These are phyloP conservation scores for Pristionchus pacificus DNA, from an alignment of 1,140 invertebrate species.

Conservation along the genomic window DNA sequence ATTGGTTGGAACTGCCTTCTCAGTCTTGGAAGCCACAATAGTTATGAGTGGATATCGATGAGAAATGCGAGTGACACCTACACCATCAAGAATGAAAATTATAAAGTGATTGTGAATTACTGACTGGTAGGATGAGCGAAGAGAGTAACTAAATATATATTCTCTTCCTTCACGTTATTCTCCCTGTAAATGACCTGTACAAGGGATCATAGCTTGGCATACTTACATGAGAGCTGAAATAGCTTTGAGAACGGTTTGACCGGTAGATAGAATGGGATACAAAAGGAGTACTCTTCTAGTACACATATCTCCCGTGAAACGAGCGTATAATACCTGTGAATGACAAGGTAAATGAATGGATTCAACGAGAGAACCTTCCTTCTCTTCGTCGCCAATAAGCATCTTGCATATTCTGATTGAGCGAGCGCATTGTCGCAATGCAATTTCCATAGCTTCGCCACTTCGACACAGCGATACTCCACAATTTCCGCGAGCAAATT, in stretches of 20 bases:
- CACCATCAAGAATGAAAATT: slow-evolving; percentile 11
- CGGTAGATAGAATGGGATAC: slow-evolving; percentile 72
- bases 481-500: slow-evolving; percentile 91
- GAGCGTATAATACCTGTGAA: slow-evolving; percentile 72
- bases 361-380: slow-evolving; percentile 3
- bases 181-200: slow-evolving; percentile 9
- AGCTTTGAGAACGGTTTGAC: slow-evolving; percentile 44
- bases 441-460: slow-evolving; percentile 94
- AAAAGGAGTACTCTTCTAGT: slow-evolving; percentile 84
- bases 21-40: slow-evolving; percentile 19
- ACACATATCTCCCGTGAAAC: slow-evolving; percentile 90
- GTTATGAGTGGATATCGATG: slow-evolving; percentile 31
- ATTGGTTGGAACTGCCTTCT: slow-evolving; percentile 8
- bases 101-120: not conserved
- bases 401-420: slow-evolving; percentile 68
- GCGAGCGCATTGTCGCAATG: slow-evolving; percentile 89
- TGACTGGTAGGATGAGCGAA: slow-evolving; percentile 42
- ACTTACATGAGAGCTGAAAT: slow-evolving; percentile 31
- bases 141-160: slow-evolving; percentile 44
- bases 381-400: slow-evolving; percentile 10
- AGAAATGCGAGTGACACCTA: slow-evolving; percentile 6
- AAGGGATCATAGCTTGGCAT: not conserved
- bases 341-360: slow-evolving; percentile 54
- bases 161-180: slow-evolving; percentile 38
- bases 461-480: slow-evolving; percentile 91